phyloP scores from a whole-genome alignment of 2,888 invertebrate genomes.

The Drosophila bunnanda region DNA sequence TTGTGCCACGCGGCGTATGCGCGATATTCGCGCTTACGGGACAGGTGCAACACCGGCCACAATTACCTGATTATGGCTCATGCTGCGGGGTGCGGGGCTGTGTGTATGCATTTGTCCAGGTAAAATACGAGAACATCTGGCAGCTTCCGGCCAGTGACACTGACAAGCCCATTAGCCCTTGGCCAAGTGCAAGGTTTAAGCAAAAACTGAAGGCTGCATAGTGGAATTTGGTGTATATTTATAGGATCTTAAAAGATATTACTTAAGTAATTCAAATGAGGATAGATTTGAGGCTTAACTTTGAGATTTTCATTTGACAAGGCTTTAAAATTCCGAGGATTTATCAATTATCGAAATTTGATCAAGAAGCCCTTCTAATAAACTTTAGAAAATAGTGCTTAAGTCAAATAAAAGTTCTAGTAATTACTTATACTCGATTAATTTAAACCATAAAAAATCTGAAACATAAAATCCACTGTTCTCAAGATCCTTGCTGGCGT shows the following conservation, averaged over 20 bases:
- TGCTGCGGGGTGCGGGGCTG: neutral
- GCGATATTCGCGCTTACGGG: constrained; percentile 40
- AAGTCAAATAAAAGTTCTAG: neutral
- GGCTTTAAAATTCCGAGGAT: rapidly evolving
- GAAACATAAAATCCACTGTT: neutral
- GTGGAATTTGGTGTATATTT: neutral
- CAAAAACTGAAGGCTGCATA: constrained; percentile 19
- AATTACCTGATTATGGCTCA: constrained; percentile 70
- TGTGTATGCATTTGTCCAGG: constrained; percentile 52
- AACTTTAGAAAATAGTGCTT: no score
- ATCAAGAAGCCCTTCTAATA: neutral
- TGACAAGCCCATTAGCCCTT: constrained; percentile 51
- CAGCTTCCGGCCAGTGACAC: constrained; percentile 30
- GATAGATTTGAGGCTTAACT: rapidly evolving
- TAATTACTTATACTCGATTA: neutral
- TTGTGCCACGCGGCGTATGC: constrained; percentile 59
- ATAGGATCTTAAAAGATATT: neutral
- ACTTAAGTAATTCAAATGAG: neutral
- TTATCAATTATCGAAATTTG: no score
- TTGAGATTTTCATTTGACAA: neutral
- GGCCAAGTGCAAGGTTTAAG: constrained; percentile 42
- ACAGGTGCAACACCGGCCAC: constrained; percentile 58
- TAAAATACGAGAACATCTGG: constrained; percentile 30
- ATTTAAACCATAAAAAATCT: neutral
- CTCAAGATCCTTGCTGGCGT: neutral